Percentiles rank a stretch among this genome's conserved stretches.
Evolutionary conservation across 2,888 invertebrate species (phyloP).

Genomic region (Euzophera pinguis): DNA sequence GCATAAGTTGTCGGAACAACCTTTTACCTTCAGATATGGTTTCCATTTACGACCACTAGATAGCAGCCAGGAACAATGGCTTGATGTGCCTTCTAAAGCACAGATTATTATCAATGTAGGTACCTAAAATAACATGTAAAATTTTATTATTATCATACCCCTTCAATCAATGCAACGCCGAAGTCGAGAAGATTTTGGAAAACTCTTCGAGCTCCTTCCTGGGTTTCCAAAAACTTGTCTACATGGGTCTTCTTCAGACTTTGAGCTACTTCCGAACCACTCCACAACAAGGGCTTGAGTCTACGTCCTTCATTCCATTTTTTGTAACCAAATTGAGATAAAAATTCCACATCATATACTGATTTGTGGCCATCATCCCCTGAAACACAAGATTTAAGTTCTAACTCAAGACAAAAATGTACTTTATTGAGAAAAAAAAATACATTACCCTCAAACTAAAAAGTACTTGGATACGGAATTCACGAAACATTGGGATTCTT

Average conservation of each 20-base stretch:
- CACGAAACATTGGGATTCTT: too few relatives aligned
- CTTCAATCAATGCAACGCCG: conserved; percentile 74
- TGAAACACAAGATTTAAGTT: conserved; percentile 43
- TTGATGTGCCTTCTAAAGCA: too few relatives aligned
- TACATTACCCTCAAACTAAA: too few relatives aligned
- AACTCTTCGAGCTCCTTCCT: conserved; percentile 59
- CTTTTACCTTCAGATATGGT: too few relatives aligned
- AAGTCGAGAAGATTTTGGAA: conserved; percentile 74
- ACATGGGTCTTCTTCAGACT: conserved; percentile 59
- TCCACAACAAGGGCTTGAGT: conserved; percentile 66
- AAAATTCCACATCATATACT: conserved; percentile 64
- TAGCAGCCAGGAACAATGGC: too few relatives aligned
- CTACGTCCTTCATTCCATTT: conserved; percentile 49
- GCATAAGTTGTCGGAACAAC: too few relatives aligned
- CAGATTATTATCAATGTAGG: too few relatives aligned
- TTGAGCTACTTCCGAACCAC: conserved; percentile 51
- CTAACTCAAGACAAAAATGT: too few relatives aligned
- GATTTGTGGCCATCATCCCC: conserved; percentile 82
- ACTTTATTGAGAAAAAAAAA: too few relatives aligned
- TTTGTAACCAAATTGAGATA: conserved; percentile 53
- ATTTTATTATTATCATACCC: conserved; percentile 37
- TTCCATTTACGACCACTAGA: too few relatives aligned
- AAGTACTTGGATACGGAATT: too few relatives aligned
- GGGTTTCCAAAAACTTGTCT: conserved; percentile 66
- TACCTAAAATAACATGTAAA: too few relatives aligned